Conservation (phyloP, 2,113 vertebrate species). For the Columbina picui region DNA sequence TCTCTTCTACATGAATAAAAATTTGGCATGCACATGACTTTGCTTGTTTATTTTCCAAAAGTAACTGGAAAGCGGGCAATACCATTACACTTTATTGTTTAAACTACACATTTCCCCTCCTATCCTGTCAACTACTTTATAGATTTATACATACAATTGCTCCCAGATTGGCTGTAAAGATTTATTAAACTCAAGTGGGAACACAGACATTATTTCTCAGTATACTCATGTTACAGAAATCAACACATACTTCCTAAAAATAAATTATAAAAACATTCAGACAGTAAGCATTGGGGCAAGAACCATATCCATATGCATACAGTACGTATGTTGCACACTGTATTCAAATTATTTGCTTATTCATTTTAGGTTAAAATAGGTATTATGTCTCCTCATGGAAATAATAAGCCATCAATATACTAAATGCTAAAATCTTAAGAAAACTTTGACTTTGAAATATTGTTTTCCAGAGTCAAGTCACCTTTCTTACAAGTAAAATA, state of each 20-base stretch:
- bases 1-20: background rate
- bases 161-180: background rate
- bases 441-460: background rate
- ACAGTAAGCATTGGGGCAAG: background rate
- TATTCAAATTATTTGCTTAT: background rate
- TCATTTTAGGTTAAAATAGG: background rate
- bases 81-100: background rate
- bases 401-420: background rate
- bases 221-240: background rate
- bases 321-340: background rate
- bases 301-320: background rate
- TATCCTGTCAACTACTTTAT: background rate
- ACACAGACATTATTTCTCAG: background rate
- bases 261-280: background rate
- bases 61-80: background rate
- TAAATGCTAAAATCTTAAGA: background rate
- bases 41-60: background rate
- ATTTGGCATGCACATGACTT: background rate
- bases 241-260: background rate
- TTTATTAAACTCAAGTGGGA: background rate
- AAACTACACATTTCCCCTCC: background rate
- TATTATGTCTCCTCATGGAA: background rate
- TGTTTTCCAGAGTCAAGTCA: background rate
- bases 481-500: background rate
- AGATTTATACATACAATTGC: background rate